phyloP scores from a whole-genome alignment of 2,888 invertebrate genomes.

The Aelia acuminata region DNA sequence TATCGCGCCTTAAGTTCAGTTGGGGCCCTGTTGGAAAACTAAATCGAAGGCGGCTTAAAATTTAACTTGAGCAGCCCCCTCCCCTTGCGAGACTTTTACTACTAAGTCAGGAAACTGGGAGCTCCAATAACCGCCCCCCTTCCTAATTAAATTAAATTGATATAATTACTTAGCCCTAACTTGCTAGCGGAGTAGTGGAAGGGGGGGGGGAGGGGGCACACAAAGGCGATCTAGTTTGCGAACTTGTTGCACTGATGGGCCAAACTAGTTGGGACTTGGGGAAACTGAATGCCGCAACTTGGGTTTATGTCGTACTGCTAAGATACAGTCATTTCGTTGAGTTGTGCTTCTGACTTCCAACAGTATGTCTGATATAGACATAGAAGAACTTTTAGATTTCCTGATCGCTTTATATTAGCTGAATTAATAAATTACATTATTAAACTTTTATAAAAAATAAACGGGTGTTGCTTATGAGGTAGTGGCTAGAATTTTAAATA shows the following conservation, averaged over 20 bases:
- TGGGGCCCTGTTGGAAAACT: background rate
- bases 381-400: no score
- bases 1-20: background rate
- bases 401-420: no score
- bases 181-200: no score
- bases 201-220: no score
- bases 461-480: no score
- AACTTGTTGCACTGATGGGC: slow-evolving; percentile 2
- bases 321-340: background rate
- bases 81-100: background rate
- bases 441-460: no score
- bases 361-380: no score
- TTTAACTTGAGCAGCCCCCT: background rate
- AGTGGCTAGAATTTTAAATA: no score
- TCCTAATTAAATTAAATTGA: slow-evolving; percentile 8
- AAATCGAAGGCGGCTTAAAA: background rate
- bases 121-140: background rate
- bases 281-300: background rate
- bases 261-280: slow-evolving; percentile 14
- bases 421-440: no score
- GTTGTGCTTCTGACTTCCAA: no score
- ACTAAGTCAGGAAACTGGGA: background rate
- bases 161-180: slow-evolving; percentile 21
- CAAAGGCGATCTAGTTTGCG: slow-evolving; percentile 32
- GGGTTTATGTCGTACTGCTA: background rate